These are phyloP conservation scores for Diloba caeruleocephala DNA, from an alignment of 2,888 invertebrate genomes.

Conservation along the genomic window DNA sequence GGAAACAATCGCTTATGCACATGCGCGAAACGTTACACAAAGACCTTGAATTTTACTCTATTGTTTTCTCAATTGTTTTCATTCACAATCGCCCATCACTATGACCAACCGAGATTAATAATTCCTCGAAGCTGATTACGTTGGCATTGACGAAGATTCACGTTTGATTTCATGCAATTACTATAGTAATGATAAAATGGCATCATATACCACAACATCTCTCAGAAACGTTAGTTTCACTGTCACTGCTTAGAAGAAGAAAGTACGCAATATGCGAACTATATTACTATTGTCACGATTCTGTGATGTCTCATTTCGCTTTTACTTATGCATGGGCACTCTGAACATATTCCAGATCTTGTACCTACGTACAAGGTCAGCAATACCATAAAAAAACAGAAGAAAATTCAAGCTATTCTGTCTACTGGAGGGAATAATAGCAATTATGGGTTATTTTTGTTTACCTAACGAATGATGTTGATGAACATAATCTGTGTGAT, in stretches of 20 bases:
- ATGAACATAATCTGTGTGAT: too few species aligned
- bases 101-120: constrained; percentile 42
- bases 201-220: constrained; percentile 9
- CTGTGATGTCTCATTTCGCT: constrained; percentile 37
- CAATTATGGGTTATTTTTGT: too few species aligned
- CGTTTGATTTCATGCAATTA: constrained; percentile 20
- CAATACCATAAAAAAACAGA: too few species aligned
- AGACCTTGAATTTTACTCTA: too few species aligned
- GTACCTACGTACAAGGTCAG: not conserved
- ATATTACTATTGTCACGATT: constrained; percentile 33
- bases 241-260: constrained; percentile 9
- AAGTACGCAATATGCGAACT: constrained; percentile 20
- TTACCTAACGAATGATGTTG: too few species aligned
- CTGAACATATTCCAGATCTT: constrained; percentile 15
- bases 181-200: constrained; percentile 17
- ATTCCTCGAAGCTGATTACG: constrained; percentile 45
- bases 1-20: too few species aligned
- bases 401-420: too few species aligned
- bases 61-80: too few species aligned
- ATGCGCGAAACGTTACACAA: too few species aligned
- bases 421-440: too few species aligned
- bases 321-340: constrained; percentile 12
- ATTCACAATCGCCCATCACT: too few species aligned
- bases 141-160: constrained; percentile 38
- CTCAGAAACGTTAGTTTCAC: constrained; percentile 1